Base-by-base conservation (phyloP, 2,888 invertebrate species). In the Diploptera punctata region DNA sequence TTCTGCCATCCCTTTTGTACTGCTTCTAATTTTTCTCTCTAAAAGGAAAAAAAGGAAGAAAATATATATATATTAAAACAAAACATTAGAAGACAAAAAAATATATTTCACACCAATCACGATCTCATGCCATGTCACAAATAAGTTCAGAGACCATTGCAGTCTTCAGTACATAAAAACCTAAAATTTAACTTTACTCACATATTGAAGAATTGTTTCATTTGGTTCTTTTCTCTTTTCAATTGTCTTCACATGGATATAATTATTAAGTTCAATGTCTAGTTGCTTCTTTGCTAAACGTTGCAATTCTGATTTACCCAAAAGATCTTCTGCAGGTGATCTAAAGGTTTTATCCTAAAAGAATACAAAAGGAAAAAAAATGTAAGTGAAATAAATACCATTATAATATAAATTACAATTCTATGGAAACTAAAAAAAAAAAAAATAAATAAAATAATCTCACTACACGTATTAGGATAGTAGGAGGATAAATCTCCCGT, bases 241-340 rank as follows among this genome's bases (percentile, higher is more conserved):
- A 71, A 93, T 88, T 75, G 91, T 91, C 78, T 88, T 85, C 16
- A 96, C 89, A 67, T 87, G 87, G 3, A 95, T 84, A 65, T 86
- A 86, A 29, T 91, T 90, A 13, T 85, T 82, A 9, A 89, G 84
- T 81, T 97, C 96, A 73, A 88, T 83, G 33, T 89, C 81, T 19
- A 95, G 78, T 80, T 97, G 96, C 72, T 89, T 83, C 54, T 85
- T 82, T 0, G 89, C 86, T 74, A 86, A 84, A 49, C 85, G 78
- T 68, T 84, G 81, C 62, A 95, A 79, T 38, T 89, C 84, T 0
- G 87, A 81, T 31, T 84, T 77, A 0, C 82, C 84, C 49, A 91
- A 81, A 0, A 92, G 79, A 16, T 85, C 87, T 75, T 86, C 81
- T 0, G 83, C 86, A 0, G 85, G 87, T 0, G 86, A 85, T 18